Base-by-base conservation (phyloP, 2,797 vertebrate species). In the Novumbra hubbsi region DNA sequence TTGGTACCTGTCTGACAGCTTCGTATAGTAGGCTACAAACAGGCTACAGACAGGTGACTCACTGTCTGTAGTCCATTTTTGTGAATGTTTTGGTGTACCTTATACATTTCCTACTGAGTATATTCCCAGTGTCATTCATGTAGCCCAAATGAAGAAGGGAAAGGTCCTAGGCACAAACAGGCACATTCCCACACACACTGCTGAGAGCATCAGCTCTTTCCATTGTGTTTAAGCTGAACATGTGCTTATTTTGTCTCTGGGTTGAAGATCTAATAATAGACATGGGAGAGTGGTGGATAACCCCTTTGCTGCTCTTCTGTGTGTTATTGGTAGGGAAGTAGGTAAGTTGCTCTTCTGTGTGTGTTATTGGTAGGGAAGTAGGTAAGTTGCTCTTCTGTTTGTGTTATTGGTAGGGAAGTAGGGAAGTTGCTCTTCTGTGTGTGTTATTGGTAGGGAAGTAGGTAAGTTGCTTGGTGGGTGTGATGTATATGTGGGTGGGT, bases 211-310 rank as follows among this genome's bases (percentile, higher is more conserved):
- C 84, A 74, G 78, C 72, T 73, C 72, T 78, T 76, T 79, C 64
- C 38, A 77, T 80, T 86, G 89, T 91, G 90, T 92, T 91, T 93
- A 88, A 91, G 92, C 87, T 86, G 76, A 91, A 88, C 86, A 83
- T 94, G 91, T 93, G 92, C 93, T 93, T 93, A 92, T 92, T 92
- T 91, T 94, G 93, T 94, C 92, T 93, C 92, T 90, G 90, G 92
- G 92, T 87, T 93, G 92, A 92, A 92, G 84, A 90, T 92, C 93
- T 94, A 94, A 94, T 94, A 94, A 94, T 93, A 94, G 92, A 90
- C 85, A 79, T 79, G 80, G 81, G 85, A 84, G 73, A 86, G 87
- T 90, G 82, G 76, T 85, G 89, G 91, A 92, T 85, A 93, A 85
- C 90, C 91, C 90, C 89, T 90, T 85, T 86, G 82, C 86, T 82